Evolutionary conservation across 2,797 vertebrate species (phyloP), one percentile per base, ranked within the genome.

Genomic region (Euphonia xanthogaster): DNA sequence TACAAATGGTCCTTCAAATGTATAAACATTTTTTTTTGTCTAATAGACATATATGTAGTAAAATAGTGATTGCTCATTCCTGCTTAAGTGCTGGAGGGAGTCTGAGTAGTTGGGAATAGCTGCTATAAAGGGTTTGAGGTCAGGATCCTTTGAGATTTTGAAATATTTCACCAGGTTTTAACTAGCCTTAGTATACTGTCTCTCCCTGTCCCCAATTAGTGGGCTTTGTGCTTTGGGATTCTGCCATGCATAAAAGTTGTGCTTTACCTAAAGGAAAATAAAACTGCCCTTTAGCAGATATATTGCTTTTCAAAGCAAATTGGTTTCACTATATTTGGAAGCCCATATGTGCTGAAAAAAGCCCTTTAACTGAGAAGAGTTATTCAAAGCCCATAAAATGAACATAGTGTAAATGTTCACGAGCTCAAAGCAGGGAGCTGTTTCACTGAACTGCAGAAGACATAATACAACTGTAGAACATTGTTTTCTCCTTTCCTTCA

Each of bases 181-280:
- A 88, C 86, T 67, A 61, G 77, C 91, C 91, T 81, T 70, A 67
- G 17, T 68, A 28, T 30, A 12, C 12, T 30, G 5, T 33, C 30
- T 88, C 42, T 57, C 35, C 44, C 33, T 73, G 31, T 42, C 31
- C 33, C 40, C 19, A 78, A 50, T 75, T 91, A 85, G 63, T 84
- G 77, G 53, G 90, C 80, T 97, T 92, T 97, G 76, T 96, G 93
- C 96, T 96, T 97, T 14, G 51, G 88, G 54, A 95, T 92, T 91
- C 66, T 88, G 93, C 70, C 96, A 79, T 83, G 79, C 95, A 91
- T 75, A 70, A 86, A 92, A 93, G 95, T 96, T 97, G 92, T 95
- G 53, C 86, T 82, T 94, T 97, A 97, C 95, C 93, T 97, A 97
- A 96, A 88, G 74, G 83, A 97, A 97, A 97, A 96, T 88, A 92